Conservation (phyloP, 2,888 invertebrate species). For the Andrena praecox region DNA sequence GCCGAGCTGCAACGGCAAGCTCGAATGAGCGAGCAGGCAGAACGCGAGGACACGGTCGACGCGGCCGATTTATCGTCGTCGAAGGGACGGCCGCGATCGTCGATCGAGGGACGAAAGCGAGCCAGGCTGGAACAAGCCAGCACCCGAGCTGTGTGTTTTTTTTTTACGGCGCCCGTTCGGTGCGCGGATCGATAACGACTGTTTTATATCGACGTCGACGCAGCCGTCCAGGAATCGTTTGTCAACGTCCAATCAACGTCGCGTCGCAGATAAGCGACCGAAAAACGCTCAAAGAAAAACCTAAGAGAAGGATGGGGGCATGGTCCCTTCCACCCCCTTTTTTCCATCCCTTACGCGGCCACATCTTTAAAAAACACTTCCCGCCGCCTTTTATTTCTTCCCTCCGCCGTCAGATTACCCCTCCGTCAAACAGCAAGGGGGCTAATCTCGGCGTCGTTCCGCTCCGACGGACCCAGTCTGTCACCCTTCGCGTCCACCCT, state of each 20-base stretch:
- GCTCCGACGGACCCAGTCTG: slow-evolving; percentile 35
- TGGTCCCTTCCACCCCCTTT: slow-evolving; percentile 17
- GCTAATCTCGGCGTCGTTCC: slow-evolving; percentile 65
- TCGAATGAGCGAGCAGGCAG: background rate
- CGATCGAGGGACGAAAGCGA: slow-evolving; percentile 1
- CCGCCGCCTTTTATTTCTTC: slow-evolving; percentile 48
- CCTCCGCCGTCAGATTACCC: slow-evolving; percentile 57
- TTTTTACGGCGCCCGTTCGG: slow-evolving; percentile 52
- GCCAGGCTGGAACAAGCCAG: slow-evolving; percentile 18
- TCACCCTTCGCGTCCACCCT: slow-evolving; percentile 6
- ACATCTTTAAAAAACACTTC: slow-evolving; percentile 53
- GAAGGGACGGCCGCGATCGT: background rate
- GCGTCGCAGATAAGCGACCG: slow-evolving; percentile 47
- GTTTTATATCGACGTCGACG: slow-evolving; percentile 77
- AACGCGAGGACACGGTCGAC: slow-evolving; percentile 8
- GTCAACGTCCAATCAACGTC: slow-evolving; percentile 82
- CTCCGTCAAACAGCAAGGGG: slow-evolving; percentile 17
- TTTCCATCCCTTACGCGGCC: slow-evolving; percentile 4
- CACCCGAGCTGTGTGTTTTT: slow-evolving; percentile 9
- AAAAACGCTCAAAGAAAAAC: slow-evolving; percentile 42
- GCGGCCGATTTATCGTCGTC: slow-evolving; percentile 8
- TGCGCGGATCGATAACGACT: slow-evolving; percentile 76
- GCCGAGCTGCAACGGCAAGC: background rate
- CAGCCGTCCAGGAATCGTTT: slow-evolving; percentile 75
- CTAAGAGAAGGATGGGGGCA: background rate